Percentiles rank a stretch among this genome's conserved stretches.
Conservation (phyloP, 2,888 invertebrate species). For the Lasioglossum calceatum region DNA sequence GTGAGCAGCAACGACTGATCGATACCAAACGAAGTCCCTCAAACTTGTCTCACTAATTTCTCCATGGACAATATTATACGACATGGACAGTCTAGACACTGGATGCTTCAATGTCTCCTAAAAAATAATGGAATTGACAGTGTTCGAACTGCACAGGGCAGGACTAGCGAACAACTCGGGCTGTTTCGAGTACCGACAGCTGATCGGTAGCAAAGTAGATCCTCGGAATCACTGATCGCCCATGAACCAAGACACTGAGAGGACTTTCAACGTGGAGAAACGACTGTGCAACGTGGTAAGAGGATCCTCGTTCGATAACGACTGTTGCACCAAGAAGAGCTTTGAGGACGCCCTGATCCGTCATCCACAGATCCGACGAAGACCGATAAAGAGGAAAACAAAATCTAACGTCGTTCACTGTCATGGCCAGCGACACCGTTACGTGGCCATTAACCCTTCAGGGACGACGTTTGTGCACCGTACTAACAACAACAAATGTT, state of each 20-base stretch:
- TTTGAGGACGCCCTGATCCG: neutral
- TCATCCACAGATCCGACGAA: conserved; percentile 19
- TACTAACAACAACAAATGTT: neutral
- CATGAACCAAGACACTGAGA: neutral
- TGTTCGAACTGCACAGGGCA: neutral
- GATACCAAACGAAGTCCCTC: neutral
- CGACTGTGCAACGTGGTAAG: neutral
- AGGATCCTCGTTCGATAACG: neutral
- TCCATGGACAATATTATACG: neutral
- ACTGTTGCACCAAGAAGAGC: conserved; percentile 1
- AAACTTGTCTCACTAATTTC: neutral
- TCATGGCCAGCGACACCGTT: conserved; percentile 59
- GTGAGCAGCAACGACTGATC: neutral
- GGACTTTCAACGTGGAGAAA: neutral
- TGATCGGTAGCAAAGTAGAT: neutral
- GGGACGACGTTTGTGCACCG: neutral
- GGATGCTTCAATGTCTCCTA: neutral
- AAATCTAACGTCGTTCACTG: conserved; percentile 64
- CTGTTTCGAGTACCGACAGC: neutral
- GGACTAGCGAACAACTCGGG: neutral
- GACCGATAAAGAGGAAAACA: conserved; percentile 21
- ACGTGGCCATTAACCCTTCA: conserved; percentile 26
- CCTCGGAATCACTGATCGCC: neutral
- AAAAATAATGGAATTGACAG: too few relatives aligned
- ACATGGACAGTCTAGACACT: neutral